Base-by-base conservation (phyloP, 2,113 vertebrate genomes). In the Gadus chalcogrammus region DNA sequence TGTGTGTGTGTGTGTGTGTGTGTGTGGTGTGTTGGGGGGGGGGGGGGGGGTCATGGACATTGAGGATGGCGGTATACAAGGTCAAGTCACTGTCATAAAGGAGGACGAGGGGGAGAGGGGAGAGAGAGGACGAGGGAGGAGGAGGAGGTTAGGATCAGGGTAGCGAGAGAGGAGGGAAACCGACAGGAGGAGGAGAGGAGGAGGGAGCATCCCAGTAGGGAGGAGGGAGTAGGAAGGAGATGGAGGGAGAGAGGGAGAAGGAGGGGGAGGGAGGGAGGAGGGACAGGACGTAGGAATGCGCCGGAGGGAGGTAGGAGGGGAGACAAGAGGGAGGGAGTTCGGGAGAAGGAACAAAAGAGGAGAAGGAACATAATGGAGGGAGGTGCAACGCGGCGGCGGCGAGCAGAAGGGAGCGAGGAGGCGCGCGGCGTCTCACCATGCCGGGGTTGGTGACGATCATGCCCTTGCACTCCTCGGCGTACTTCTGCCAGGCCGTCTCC, bases 391-490 rank as follows among this genome's bases (percentile, higher is more conserved):
- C 11, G 1, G 11, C 9, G 52, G 2, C 9, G 15, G 52, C 9
- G 53, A 56, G 53, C 13, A 4, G 8, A 12, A 68, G 12, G 24
- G 53, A 58, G 5, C 18, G 42, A 13, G 42, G 13, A 22, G 27
- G 60, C 1, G 18, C 18, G 24, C 84, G 20, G 20, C 20, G 20
- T 20, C 20, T 87, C 90, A 99, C 97, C 97, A 96, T 97, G 79
- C 95, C 96, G 7, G 97, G 95, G 88, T 95, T 95, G 86, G 94
- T 99, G 82, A 99, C 97, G 0, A 99, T 99, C 97, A 99, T 99
- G 81, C 97, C 97, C 89, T 99, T 99, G 89, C 97, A 99, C 84
- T 99, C 97, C 71, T 99, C 97, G 0, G 97, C 97, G 0, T 99
- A 99, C 68, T 98, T 99, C 92, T 99, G 97, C 97, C 97, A 99